These are phyloP conservation scores for Ennomos erosarius DNA, from an alignment of 2,888 invertebrate species.

Conservation along the genomic window DNA sequence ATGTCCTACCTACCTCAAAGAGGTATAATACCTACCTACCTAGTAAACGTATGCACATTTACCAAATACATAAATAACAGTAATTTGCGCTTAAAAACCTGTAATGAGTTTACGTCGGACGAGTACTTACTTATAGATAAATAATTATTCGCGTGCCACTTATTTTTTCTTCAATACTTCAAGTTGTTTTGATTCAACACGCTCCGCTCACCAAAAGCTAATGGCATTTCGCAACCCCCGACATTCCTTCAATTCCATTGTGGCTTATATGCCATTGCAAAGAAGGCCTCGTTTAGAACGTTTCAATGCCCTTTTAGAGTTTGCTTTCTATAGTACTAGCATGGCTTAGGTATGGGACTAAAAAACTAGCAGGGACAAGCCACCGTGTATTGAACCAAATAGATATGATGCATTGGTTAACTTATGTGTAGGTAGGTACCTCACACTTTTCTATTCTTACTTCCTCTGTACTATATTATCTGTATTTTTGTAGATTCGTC, in stretches of 20 bases:
- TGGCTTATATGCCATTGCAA: constrained; percentile 11
- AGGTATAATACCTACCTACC: too few species aligned
- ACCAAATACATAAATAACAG: too few species aligned
- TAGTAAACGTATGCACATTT: too few species aligned
- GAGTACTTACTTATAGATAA: constrained; percentile 1
- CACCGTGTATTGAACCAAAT: too few species aligned
- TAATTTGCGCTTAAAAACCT: too few species aligned
- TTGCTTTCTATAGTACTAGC: constrained; percentile 14
- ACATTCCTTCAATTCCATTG: constrained; percentile 23
- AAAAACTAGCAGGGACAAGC: constrained; percentile 4
- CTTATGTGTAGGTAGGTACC: too few species aligned
- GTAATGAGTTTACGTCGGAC: neutral
- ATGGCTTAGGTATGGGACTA: constrained; percentile 6
- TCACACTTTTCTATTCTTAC: too few species aligned
- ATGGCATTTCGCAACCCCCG: constrained; percentile 19
- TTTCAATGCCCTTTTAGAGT: constrained; percentile 15
- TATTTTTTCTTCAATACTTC: constrained; percentile 3
- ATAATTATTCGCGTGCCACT: constrained; percentile 3
- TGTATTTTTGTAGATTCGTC: too few species aligned
- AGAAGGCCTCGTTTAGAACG: constrained; percentile 11
- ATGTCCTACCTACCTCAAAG: too few species aligned
- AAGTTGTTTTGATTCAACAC: constrained; percentile 14
- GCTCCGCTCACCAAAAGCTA: constrained; percentile 23
- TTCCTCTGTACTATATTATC: too few species aligned
- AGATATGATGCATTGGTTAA: too few species aligned